Percentiles rank a stretch among this genome's conserved stretches.
phyloP scores from a whole-genome alignment of 2,888 invertebrate species.

The Drosophila austrosaltans region DNA sequence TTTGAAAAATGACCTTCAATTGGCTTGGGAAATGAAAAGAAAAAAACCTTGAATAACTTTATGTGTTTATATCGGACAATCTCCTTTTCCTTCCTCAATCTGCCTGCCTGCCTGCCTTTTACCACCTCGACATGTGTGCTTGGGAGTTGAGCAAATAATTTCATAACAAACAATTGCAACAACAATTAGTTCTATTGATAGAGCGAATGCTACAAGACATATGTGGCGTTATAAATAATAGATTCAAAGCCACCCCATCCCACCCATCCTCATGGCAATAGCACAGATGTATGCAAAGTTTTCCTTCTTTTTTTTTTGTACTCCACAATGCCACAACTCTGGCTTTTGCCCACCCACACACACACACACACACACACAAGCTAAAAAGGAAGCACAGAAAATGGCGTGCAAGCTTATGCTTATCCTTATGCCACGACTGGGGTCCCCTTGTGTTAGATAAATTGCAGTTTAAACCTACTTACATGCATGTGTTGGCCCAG shows the following conservation, averaged over 20 bases:
- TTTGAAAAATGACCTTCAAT: constrained; percentile 12
- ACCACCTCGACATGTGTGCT: background rate
- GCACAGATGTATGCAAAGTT: constrained; percentile 48
- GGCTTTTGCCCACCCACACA: constrained; percentile 14
- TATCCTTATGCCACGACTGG: constrained; percentile 65
- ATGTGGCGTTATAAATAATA: constrained; percentile 71
- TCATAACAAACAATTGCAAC: constrained; percentile 50
- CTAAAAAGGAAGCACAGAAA: constrained; percentile 45
- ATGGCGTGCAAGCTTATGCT: constrained; percentile 73
- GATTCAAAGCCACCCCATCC: constrained; percentile 60
- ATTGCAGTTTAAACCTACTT: constrained; percentile 76
- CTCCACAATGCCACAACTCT: constrained; percentile 4
- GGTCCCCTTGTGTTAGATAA: constrained; percentile 65
- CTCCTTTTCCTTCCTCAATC: background rate
- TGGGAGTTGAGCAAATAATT: constrained; percentile 37
- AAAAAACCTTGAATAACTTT: background rate
- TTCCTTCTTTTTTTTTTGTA: no score
- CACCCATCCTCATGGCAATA: constrained; percentile 10
- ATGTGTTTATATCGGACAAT: background rate
- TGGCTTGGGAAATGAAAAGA: background rate
- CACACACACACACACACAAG: constrained; percentile 44
- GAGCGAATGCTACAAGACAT: constrained; percentile 59
- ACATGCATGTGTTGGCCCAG: constrained; percentile 66
- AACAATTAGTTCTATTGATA: constrained; percentile 73
- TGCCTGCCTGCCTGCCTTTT: background rate